Evolutionary conservation across 2,797 vertebrate species (phyloP).

Genomic region (Danio choprae): DNA sequence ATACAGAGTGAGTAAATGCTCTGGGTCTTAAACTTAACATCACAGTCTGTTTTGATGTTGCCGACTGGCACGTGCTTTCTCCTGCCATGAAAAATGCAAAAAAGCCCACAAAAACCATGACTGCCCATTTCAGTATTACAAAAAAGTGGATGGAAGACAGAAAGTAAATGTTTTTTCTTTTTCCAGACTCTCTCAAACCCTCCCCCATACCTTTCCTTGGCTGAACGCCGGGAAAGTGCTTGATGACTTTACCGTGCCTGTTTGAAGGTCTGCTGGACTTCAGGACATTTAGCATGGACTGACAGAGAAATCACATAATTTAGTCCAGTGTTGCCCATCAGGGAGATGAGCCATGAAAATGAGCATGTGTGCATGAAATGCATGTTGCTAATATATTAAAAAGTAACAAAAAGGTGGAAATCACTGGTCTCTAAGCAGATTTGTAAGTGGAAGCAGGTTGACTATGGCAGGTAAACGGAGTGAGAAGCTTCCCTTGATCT

Average conservation of each 20-base stretch:
- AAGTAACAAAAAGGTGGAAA: constrained; percentile 22
- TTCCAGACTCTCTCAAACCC: constrained; percentile 40
- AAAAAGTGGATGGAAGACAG: constrained; percentile 42
- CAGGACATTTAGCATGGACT: constrained; percentile 44
- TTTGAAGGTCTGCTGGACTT: constrained; percentile 43
- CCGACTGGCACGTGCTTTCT: constrained; percentile 23
- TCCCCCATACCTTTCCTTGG: constrained; percentile 48
- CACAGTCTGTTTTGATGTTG: background rate
- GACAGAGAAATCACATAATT: constrained; percentile 54
- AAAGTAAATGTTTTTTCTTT: constrained; percentile 57
- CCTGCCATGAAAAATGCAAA: constrained; percentile 24
- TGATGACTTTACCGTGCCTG: constrained; percentile 61
- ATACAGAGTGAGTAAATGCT: constrained; percentile 1
- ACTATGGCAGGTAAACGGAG: constrained; percentile 41
- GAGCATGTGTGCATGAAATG: constrained; percentile 18
- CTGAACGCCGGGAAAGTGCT: constrained; percentile 43
- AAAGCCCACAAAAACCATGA: constrained; percentile 29
- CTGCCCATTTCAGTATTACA: constrained; percentile 6
- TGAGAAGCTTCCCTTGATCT: constrained; percentile 19
- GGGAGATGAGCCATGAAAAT: constrained; percentile 44
- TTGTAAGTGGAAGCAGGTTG: constrained; percentile 35
- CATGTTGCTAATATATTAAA: constrained; percentile 36
- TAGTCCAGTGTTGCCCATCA: constrained; percentile 30
- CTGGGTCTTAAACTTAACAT: background rate
- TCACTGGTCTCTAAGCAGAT: background rate